Evolutionary conservation across 2,797 vertebrate species (phyloP).

Genomic region (Lepilemur septentrionalis): DNA sequence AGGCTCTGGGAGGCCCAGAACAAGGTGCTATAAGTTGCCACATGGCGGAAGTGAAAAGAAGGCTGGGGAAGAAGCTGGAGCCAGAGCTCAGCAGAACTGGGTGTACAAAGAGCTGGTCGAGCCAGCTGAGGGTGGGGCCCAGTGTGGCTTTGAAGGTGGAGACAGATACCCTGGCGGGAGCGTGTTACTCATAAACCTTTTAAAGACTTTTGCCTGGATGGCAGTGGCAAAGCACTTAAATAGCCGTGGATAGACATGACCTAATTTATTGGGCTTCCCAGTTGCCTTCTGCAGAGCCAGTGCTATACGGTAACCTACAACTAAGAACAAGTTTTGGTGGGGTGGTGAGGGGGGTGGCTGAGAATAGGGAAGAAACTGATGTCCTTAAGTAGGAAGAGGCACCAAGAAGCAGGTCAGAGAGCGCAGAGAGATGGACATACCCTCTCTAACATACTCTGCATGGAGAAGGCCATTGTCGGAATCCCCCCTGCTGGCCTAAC

Average conservation of each 20-base stretch:
- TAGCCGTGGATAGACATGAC: conserved; percentile 64
- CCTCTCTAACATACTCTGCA: neutral
- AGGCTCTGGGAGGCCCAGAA: neutral
- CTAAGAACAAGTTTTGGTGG: neutral
- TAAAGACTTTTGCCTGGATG: conserved; percentile 64
- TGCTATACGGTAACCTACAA: neutral
- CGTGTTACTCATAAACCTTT: conserved; percentile 64
- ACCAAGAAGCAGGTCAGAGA: neutral
- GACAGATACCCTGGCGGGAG: conserved; percentile 45
- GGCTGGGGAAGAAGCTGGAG: neutral
- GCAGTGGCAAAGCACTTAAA: conserved; percentile 47
- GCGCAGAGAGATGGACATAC: accelerated
- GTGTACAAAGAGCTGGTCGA: neutral
- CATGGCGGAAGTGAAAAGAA: neutral
- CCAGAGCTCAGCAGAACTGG: neutral
- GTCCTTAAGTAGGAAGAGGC: neutral
- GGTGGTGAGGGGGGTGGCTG: neutral
- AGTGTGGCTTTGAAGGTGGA: conserved; percentile 49
- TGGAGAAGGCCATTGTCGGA: neutral
- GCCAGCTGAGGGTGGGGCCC: conserved; percentile 8
- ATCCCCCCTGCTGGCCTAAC: neutral
- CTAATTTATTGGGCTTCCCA: conserved; percentile 66
- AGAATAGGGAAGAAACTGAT: neutral
- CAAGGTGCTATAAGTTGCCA: neutral
- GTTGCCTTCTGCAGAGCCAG: conserved; percentile 23